Evolutionary conservation across 92 coral and sea anemone species (phyloP).

Genomic region (Nematostella vectensis): DNA sequence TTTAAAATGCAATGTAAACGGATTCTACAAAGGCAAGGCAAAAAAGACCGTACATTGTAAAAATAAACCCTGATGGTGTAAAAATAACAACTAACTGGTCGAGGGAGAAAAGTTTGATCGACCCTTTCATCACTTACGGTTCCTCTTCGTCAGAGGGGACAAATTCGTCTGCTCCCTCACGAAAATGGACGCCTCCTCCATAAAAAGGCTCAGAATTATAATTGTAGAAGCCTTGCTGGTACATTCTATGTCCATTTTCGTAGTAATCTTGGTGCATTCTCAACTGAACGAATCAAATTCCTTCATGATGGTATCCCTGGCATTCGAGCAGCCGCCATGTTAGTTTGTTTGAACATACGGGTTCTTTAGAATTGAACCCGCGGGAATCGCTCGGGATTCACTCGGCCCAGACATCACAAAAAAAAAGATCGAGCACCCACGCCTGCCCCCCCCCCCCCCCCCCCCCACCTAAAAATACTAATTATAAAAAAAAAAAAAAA

Average conservation of each 20-base stretch:
- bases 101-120: background rate
- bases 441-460: too few relatives aligned
- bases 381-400: background rate
- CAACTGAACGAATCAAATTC: constrained; percentile 58
- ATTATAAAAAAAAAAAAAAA: background rate
- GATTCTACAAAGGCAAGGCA: too few relatives aligned
- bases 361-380: constrained; percentile 7
- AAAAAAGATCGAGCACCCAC: too few relatives aligned
- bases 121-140: constrained; percentile 11
- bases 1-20: too few relatives aligned
- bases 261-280: constrained; percentile 72
- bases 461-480: background rate
- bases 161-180: constrained; percentile 35
- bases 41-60: too few relatives aligned
- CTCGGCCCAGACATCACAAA: constrained; percentile 4
- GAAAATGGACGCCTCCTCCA: constrained; percentile 43
- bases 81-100: too few relatives aligned
- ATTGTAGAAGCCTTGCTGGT: constrained; percentile 54
- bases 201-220: constrained; percentile 50
- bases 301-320: constrained; percentile 29
- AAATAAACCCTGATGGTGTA: too few relatives aligned
- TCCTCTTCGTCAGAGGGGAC: constrained; percentile 21
- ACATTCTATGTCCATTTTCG: constrained; percentile 52
- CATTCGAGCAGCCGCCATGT: constrained; percentile 44
- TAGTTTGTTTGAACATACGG: constrained; percentile 48